These are phyloP conservation scores for Austrofundulus limnaeus DNA, from an alignment of 2,113 vertebrate genomes.

Conservation along the genomic window DNA sequence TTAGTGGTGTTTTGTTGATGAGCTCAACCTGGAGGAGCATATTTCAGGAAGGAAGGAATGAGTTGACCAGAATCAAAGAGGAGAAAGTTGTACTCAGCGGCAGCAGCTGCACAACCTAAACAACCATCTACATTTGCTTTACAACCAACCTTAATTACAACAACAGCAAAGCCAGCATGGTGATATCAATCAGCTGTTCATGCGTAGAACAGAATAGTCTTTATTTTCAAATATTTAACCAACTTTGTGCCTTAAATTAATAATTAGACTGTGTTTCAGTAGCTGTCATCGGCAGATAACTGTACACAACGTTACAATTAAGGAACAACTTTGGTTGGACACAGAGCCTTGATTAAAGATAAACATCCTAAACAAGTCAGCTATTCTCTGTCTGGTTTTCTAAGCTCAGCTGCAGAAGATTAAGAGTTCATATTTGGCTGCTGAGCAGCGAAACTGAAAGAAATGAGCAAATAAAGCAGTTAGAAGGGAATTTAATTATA, in stretches of 20 bases:
- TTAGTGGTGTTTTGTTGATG: slow-evolving; percentile 48
- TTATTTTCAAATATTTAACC: slow-evolving; percentile 3
- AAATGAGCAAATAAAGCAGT: slow-evolving; percentile 58
- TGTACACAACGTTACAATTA: slow-evolving; percentile 21
- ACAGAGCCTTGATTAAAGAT: slow-evolving; percentile 11
- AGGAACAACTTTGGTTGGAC: slow-evolving; percentile 23
- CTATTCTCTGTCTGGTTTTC: slow-evolving; percentile 14
- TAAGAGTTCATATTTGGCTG: slow-evolving; percentile 18
- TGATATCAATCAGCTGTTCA: slow-evolving; percentile 21
- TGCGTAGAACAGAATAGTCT: slow-evolving; percentile 22
- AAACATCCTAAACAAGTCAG: slow-evolving; percentile 14
- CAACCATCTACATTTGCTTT: slow-evolving; percentile 44
- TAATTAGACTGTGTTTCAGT: slow-evolving; percentile 37
- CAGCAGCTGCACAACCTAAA: slow-evolving; percentile 29
- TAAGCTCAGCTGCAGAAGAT: slow-evolving; percentile 17
- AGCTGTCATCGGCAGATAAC: slow-evolving; percentile 5
- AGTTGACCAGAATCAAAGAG: slow-evolving; percentile 40
- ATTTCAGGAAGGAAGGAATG: slow-evolving; percentile 23
- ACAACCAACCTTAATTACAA: slow-evolving; percentile 55
- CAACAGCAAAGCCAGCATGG: slow-evolving; percentile 12
- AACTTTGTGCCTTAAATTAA: slow-evolving; percentile 29
- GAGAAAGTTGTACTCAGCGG: slow-evolving; percentile 40
- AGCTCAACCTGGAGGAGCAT: slow-evolving; percentile 34
- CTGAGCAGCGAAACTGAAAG: slow-evolving; percentile 53
- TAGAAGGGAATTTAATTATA: slow-evolving; percentile 55